Base-by-base conservation (phyloP, 1,140 invertebrate species). In the Triops longicaudatus region DNA sequence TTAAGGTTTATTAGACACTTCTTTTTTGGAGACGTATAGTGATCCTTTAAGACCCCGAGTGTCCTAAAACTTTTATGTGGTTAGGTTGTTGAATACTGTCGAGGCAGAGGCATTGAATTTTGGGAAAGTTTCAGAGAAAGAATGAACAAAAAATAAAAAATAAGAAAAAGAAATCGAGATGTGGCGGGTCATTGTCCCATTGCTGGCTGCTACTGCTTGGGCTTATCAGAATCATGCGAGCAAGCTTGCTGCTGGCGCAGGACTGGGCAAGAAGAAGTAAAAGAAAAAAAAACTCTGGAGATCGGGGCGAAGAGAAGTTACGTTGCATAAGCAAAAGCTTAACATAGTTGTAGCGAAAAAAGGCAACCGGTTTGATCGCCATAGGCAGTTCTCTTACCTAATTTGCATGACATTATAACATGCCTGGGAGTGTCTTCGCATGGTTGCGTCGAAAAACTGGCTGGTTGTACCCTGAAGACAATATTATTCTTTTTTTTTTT, bases 161-260 rank as follows among this genome's bases (percentile, higher is more conserved):
- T 6, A 44, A 63, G 50, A 63, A 63, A 63, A 22, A 63, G 22
- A 63, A 63, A 63, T 63, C n/a, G 14, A 63, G 50, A 63, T 63
- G 50, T 63, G 50, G 22, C 22, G 50, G 50, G 50, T 63, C 50
- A 63, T 63, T 63, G 50, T 63, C 50, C 50, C 50, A 63, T 63
- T 63, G 50, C 50, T 17, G 50, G 50, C 50, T 63, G 50, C 50
- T 63, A 63, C 50, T 63, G 50, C 50, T 63, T 22, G 50, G 10
- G 50, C 50, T 63, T 63, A 63, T 63, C 50, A 63, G 50, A 63
- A 63, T 63, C 50, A 63, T 63, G 50, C 50, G 50, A 63, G 50
- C 50, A 63, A 63, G 50, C 50, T 63, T 63, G 50, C 50, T 63
- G 0, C n/a, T 63, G 14, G 50, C 50, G 10, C 5, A 17, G 50